Conservation (phyloP, 53 echinoderm and acorn worm species). For the Henricia sp. region DNA sequence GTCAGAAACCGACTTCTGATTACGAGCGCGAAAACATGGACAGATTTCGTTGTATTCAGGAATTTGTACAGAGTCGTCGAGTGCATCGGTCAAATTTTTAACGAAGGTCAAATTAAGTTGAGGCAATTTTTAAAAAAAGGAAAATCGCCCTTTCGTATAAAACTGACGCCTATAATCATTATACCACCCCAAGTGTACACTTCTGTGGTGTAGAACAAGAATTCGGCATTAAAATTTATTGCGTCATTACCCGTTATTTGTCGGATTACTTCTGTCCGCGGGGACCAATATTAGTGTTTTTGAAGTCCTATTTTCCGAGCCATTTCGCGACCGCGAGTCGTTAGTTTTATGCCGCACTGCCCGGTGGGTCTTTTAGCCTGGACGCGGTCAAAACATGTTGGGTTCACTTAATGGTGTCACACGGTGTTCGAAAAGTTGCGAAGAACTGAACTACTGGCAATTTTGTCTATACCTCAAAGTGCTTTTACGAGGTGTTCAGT, state of each 20-base stretch:
- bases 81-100: too few species aligned
- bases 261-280: slow-evolving; percentile 10
- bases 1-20: too few species aligned
- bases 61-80: too few species aligned
- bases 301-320: neutral
- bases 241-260: slow-evolving; percentile 31
- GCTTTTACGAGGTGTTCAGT: slow-evolving; percentile 42
- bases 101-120: slow-evolving; percentile 19
- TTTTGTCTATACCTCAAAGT: slow-evolving; percentile 9
- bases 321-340: neutral
- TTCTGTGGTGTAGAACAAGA: slow-evolving; percentile 3
- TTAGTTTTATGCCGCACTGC: neutral
- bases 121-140: neutral
- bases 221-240: slow-evolving; percentile 26
- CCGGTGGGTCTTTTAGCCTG: neutral
- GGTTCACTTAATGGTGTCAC: slow-evolving; percentile 47
- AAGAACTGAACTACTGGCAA: neutral
- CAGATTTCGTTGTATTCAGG: too few species aligned
- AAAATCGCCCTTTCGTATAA: neutral
- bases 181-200: slow-evolving; percentile 14
- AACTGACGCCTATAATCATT: slow-evolving; percentile 14
- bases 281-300: slow-evolving; percentile 23
- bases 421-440: neutral
- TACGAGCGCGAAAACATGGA: too few species aligned
- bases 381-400: neutral